Percentiles rank a stretch among this genome's conserved stretches.
These are phyloP conservation scores for Agrochola lota DNA, from an alignment of 2,888 invertebrate genomes.

Conservation along the genomic window DNA sequence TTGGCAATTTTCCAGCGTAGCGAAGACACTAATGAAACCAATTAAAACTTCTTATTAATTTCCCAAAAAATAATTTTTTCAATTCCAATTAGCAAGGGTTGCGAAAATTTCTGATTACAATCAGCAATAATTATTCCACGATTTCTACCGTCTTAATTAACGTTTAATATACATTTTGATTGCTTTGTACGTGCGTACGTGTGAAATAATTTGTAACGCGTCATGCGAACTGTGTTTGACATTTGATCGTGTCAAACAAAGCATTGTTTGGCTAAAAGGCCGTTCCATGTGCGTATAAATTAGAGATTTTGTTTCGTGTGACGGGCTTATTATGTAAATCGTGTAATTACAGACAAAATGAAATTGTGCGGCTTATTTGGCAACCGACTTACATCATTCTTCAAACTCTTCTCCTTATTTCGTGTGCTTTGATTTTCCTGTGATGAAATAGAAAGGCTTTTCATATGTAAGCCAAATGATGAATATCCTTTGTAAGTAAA, in stretches of 20 bases:
- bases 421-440: not conserved
- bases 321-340: constrained; percentile 34
- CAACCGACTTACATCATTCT: not conserved
- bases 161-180: constrained; percentile 32
- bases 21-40: constrained; percentile 49
- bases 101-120: constrained; percentile 43
- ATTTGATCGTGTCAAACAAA: constrained; percentile 49
- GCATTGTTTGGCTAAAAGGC: constrained; percentile 23
- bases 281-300: constrained; percentile 37
- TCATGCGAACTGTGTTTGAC: constrained; percentile 53
- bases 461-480: constrained; percentile 25
- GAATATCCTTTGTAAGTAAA: constrained; percentile 18
- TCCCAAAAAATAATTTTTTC: constrained; percentile 18
- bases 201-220: constrained; percentile 31
- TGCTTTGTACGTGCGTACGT: constrained; percentile 22
- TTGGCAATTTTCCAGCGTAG: constrained; percentile 26
- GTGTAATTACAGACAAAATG: constrained; percentile 22
- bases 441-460: not conserved
- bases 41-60: constrained; percentile 48
- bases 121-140: constrained; percentile 21
- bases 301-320: constrained; percentile 43
- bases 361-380: constrained; percentile 17
- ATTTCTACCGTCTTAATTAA: constrained; percentile 22
- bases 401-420: constrained; percentile 13
- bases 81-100: constrained; percentile 25